Conservation (phyloP, 30 jellyfish, hydroid and myxozoan species). For the Aurelia sp. region DNA sequence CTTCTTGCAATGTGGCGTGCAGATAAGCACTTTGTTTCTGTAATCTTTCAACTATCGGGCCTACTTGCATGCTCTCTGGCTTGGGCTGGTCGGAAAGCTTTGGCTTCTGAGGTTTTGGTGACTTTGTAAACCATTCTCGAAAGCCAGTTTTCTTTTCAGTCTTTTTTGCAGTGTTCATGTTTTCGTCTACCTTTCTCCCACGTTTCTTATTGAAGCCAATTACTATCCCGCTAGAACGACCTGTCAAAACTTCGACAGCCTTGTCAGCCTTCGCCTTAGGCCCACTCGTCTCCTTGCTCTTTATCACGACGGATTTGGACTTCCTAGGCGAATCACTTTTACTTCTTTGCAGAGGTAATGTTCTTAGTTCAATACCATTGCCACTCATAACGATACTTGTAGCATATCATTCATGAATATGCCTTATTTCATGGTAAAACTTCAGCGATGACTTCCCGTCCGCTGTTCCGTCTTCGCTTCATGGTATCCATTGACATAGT, state of each 20-base stretch:
- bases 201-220: constrained; percentile 8
- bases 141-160: constrained; percentile 72
- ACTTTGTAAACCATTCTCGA: constrained; percentile 74
- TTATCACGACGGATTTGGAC: not conserved
- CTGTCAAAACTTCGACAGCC: constrained; percentile 26
- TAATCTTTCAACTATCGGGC: constrained; percentile 67
- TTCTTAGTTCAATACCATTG: constrained; percentile 47
- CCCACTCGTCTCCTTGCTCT: constrained; percentile 20
- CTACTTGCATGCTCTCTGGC: constrained; percentile 38
- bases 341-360: constrained; percentile 18
- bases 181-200: not conserved
- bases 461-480: not conserved
- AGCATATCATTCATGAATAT: not conserved
- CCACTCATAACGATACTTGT: constrained; percentile 32
- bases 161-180: constrained; percentile 55
- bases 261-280: constrained; percentile 34
- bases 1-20: constrained; percentile 36
- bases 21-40: constrained; percentile 68
- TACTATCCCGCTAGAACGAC: not conserved
- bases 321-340: not conserved
- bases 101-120: constrained; percentile 59
- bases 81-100: constrained; percentile 15
- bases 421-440: not conserved
- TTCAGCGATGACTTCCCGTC: not conserved
- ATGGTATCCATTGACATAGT: not conserved